Evolutionary conservation across 2,888 invertebrate genomes (phyloP).

Genomic region (Drosophila koepferae): DNA sequence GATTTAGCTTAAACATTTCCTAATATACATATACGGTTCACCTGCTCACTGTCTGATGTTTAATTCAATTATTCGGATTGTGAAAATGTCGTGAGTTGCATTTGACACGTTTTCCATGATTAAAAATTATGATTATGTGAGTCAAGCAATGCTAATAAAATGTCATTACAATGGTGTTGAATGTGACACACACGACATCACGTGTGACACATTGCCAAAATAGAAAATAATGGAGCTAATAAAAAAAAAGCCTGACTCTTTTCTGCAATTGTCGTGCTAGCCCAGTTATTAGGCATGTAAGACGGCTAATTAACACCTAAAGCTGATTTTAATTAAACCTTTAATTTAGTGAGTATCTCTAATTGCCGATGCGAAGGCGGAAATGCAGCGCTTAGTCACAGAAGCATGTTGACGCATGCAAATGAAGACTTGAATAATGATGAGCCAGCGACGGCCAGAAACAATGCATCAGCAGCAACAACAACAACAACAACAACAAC

Average conservation of each 20-base stretch:
- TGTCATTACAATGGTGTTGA: constrained; percentile 56
- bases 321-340: constrained; percentile 57
- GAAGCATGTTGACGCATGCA: constrained; percentile 68
- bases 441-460: constrained; percentile 47
- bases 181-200: constrained; percentile 47
- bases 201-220: constrained; percentile 57
- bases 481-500: constrained; percentile 1
- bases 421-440: constrained; percentile 56
- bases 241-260: constrained; percentile 4
- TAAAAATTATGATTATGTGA: constrained; percentile 69
- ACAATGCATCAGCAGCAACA: constrained; percentile 34
- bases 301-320: constrained; percentile 68
- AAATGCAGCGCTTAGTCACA: constrained; percentile 70
- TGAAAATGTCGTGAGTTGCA: constrained; percentile 44
- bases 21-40: constrained; percentile 15
- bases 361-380: constrained; percentile 58
- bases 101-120: constrained; percentile 73
- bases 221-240: constrained; percentile 7
- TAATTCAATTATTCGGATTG: constrained; percentile 32
- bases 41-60: constrained; percentile 11
- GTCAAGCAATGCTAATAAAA: constrained; percentile 64
- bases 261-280: constrained; percentile 39
- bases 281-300: constrained; percentile 69
- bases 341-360: constrained; percentile 37
- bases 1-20: constrained; percentile 24